Evolutionary conservation across 1,140 invertebrate genomes (phyloP).

Genomic region (Colletes latitarsis): DNA sequence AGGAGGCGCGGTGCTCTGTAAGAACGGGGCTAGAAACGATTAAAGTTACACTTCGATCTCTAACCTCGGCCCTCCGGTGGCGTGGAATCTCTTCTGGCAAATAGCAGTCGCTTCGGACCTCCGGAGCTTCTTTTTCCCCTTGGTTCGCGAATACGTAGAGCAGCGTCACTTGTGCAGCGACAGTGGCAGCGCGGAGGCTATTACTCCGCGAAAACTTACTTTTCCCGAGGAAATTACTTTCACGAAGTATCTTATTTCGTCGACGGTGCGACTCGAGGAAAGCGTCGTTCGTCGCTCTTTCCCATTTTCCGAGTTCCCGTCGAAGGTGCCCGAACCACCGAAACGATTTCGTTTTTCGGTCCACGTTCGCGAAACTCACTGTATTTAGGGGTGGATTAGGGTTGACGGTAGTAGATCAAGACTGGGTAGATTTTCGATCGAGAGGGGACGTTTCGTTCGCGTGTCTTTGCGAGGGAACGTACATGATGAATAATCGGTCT

Average conservation of each 20-base stretch:
- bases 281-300: constrained; percentile 13
- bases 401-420: constrained; percentile 4
- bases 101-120: constrained; percentile 32
- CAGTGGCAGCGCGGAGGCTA: constrained; percentile 57
- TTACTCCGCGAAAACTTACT: constrained; percentile 71
- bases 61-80: constrained; percentile 46
- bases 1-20: neutral
- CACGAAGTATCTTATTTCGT: constrained; percentile 70
- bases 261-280: constrained; percentile 26
- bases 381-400: constrained; percentile 22
- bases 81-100: constrained; percentile 55
- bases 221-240: constrained; percentile 69
- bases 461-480: neutral
- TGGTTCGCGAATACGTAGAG: constrained; percentile 47
- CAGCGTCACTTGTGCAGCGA: constrained; percentile 22
- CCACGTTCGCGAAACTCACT: constrained; percentile 3
- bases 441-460: neutral
- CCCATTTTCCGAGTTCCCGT: constrained; percentile 21
- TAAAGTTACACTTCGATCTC: constrained; percentile 64
- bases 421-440: neutral
- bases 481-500: too few species aligned
- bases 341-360: neutral
- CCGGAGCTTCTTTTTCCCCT: neutral
- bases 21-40: constrained; percentile 3
- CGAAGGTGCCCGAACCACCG: neutral